Conservation (phyloP, 2,797 vertebrate species). For the Gobionotothen gibberifrons region DNA sequence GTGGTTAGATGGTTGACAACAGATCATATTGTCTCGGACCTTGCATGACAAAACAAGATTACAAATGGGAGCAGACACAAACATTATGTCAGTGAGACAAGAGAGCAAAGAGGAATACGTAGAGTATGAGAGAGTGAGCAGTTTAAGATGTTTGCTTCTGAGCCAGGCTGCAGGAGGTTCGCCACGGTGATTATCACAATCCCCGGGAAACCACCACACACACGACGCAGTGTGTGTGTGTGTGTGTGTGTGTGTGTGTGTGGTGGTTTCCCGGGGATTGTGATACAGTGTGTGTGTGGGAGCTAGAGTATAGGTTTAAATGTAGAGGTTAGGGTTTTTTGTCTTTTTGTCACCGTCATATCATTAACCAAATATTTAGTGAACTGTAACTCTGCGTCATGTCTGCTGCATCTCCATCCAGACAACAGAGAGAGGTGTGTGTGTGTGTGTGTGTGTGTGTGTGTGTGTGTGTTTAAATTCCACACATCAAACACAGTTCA, state of each 20-base stretch:
- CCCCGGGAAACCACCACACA: slow-evolving; percentile 12
- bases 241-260: too few relatives aligned
- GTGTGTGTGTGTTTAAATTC: neutral
- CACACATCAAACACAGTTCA: slow-evolving; percentile 24
- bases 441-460: neutral
- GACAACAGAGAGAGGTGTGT: slow-evolving; percentile 15
- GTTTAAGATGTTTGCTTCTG: slow-evolving; percentile 24
- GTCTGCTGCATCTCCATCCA: slow-evolving; percentile 36
- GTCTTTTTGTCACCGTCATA: slow-evolving; percentile 4
- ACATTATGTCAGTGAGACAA: neutral
- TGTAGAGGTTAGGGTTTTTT: neutral
- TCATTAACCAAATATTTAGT: slow-evolving; percentile 44
- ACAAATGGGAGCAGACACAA: neutral
- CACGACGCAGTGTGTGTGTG: too few relatives aligned
- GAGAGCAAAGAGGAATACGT: neutral
- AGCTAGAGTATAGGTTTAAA: too few relatives aligned
- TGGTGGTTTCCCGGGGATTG: too few relatives aligned
- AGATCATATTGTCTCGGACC: too few relatives aligned
- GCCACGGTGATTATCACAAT: slow-evolving; percentile 39
- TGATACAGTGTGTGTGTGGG: too few relatives aligned
- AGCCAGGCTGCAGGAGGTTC: slow-evolving; percentile 61
- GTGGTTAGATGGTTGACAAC: too few relatives aligned
- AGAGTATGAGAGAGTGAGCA: neutral
- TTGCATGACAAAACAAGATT: neutral
- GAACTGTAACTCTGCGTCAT: slow-evolving; percentile 24